A percentile compares a stretch with the other conserved stretches of the same genome.
phyloP scores from a whole-genome alignment of 2,888 invertebrate species.

The Synergus itoensis region DNA sequence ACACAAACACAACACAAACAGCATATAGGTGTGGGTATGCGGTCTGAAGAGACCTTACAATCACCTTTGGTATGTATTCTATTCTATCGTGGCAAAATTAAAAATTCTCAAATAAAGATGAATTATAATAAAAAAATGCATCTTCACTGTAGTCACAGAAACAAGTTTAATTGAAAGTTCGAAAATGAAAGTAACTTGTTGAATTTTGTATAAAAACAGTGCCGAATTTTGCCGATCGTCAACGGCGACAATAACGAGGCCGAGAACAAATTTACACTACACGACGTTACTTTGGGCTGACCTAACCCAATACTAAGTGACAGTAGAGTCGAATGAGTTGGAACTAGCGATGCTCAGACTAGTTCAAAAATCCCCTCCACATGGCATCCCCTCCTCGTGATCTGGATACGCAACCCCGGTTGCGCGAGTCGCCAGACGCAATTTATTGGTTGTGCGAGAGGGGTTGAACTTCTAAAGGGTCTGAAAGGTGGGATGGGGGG shows the following conservation, averaged over 20 bases:
- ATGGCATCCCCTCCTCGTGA: slow-evolving; percentile 53
- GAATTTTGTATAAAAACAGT: neutral
- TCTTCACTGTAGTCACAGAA: slow-evolving; percentile 11
- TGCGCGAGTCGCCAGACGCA: slow-evolving; percentile 76
- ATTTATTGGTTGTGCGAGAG: slow-evolving; percentile 51
- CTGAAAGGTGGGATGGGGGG: slow-evolving; percentile 15
- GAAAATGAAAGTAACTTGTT: neutral
- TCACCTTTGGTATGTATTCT: neutral
- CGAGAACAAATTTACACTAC: slow-evolving; percentile 52
- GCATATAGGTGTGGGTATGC: neutral
- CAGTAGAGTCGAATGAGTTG: slow-evolving; percentile 71
- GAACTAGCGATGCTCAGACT: slow-evolving; percentile 62
- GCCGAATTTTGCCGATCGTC: neutral
- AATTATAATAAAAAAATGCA: neutral
- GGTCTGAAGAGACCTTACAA: neutral
- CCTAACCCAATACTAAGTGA: slow-evolving; percentile 83
- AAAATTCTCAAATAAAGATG: neutral
- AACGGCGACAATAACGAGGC: neutral
- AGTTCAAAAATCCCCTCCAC: slow-evolving; percentile 71
- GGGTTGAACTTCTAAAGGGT: slow-evolving; percentile 48
- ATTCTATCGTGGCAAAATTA: neutral
- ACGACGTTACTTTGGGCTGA: slow-evolving; percentile 77
- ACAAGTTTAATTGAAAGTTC: neutral
- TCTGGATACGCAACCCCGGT: slow-evolving; percentile 58
- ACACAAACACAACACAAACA: slow-evolving; percentile 31